Percentiles rank a stretch among this genome's conserved stretches.
Evolutionary conservation across 2,113 vertebrate genomes (phyloP).

Genomic region (Hippocampus comes): DNA sequence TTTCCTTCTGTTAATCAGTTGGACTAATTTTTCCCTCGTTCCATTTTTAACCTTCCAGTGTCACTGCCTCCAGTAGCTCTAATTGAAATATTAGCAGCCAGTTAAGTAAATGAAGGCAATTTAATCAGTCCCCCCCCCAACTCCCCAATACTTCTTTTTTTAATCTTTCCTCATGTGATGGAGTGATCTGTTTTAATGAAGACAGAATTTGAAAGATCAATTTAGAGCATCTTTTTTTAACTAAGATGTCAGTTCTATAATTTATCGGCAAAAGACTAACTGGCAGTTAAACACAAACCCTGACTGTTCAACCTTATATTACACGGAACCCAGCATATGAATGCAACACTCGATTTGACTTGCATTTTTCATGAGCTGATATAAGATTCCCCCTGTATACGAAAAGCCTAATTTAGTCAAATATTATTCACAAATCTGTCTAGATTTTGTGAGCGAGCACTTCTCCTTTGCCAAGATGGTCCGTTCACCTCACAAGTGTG

Average conservation of each 20-base stretch:
- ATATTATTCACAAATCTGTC: too few relatives aligned
- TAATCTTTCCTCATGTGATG: constrained; percentile 63
- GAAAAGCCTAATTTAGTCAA: too few relatives aligned
- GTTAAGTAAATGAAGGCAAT: constrained; percentile 81
- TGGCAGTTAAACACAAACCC: neutral
- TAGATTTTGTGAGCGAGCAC: too few relatives aligned
- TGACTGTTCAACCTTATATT: neutral
- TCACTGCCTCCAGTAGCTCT: constrained; percentile 74
- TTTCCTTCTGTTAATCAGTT: constrained; percentile 78
- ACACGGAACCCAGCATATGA: neutral
- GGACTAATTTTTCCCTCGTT: constrained; percentile 73
- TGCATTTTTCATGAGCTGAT: too few relatives aligned
- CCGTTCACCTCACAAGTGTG: too few relatives aligned
- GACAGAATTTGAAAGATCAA: constrained; percentile 72
- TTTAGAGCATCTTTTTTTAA: constrained; percentile 56
- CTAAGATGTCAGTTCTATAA: constrained; percentile 69
- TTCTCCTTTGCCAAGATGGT: too few relatives aligned
- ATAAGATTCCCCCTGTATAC: too few relatives aligned
- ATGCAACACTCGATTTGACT: too few relatives aligned
- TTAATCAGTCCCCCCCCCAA: constrained; percentile 71
- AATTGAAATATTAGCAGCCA: constrained; percentile 81
- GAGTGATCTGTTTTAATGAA: constrained; percentile 70
- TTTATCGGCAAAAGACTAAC: constrained; percentile 31
- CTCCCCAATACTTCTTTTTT: constrained; percentile 23
- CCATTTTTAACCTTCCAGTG: constrained; percentile 78